Conservation (phyloP, 2,888 invertebrate species). For the Cheilosia scutellata region DNA sequence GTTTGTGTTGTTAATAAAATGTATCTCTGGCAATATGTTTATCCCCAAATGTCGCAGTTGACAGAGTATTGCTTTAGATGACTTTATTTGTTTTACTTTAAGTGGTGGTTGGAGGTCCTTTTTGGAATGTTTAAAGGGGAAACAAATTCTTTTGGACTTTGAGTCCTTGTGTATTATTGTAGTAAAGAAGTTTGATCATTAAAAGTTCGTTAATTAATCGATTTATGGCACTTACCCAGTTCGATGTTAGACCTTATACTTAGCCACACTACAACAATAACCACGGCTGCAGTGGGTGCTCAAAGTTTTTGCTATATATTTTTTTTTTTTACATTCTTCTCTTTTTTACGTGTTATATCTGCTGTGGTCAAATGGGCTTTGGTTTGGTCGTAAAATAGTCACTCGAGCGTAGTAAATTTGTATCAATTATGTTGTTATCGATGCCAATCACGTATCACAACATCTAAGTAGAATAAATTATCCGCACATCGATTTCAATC, state of each 20-base stretch:
- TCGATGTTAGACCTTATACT: not conserved
- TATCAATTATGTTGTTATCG: conserved; percentile 69
- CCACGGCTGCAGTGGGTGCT: not conserved
- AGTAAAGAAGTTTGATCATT: conserved; percentile 40
- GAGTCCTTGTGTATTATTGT: not conserved
- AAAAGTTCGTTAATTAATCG: conserved; percentile 69
- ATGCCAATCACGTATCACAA: conserved; percentile 71
- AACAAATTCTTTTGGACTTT: not conserved
- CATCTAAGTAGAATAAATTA: conserved; percentile 71
- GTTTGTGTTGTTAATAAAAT: conserved; percentile 1
- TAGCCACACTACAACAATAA: not conserved
- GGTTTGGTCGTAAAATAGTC: conserved; percentile 19
- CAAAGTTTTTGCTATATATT: not conserved
- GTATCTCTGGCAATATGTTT: conserved; percentile 17
- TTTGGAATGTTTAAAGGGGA: not conserved
- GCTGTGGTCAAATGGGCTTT: conserved; percentile 25
- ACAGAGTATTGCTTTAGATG: conserved; percentile 21
- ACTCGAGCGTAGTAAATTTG: conserved; percentile 44
- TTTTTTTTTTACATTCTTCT: not conserved
- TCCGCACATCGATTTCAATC: conserved; percentile 42
- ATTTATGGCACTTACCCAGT: conserved; percentile 58
- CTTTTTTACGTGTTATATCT: conserved; percentile 33
- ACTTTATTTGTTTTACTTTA: conserved; percentile 15
- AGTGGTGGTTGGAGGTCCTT: not conserved
- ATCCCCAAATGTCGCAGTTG: conserved; percentile 21